A percentile compares a stretch with the other conserved stretches of the same genome.
Evolutionary conservation across 2,797 vertebrate species (phyloP).

Genomic region (Netta rufina): DNA sequence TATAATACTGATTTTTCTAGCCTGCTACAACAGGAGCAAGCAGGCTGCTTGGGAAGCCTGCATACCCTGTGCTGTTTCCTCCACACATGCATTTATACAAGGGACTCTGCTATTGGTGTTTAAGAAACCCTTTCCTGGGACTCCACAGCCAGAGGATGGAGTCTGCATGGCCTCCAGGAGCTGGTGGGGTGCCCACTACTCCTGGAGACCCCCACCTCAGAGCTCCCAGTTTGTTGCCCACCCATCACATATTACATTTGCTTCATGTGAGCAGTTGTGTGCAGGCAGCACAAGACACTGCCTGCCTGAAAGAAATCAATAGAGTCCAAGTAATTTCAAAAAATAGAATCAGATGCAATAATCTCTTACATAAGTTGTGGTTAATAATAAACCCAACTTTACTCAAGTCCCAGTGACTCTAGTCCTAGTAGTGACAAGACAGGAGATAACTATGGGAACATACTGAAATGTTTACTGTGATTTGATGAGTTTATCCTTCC

Average conservation of each 20-base stretch:
- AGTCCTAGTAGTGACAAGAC: background rate
- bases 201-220: no score
- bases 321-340: slow-evolving; percentile 12
- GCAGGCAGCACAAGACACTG: background rate
- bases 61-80: no score
- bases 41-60: background rate
- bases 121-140: background rate
- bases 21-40: background rate
- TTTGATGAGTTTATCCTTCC: background rate
- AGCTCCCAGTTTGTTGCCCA: background rate
- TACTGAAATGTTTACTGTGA: background rate
- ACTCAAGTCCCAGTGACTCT: slow-evolving; percentile 50
- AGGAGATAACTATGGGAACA: slow-evolving; percentile 6
- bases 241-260: background rate
- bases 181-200: background rate
- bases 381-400: slow-evolving; percentile 58
- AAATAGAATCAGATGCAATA: slow-evolving; percentile 55
- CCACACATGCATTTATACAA: rapidly evolving
- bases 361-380: slow-evolving; percentile 38
- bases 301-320: background rate
- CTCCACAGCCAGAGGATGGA: rapidly evolving
- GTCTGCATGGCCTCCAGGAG: no score
- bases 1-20: background rate
- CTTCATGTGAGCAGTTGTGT: background rate
- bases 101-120: background rate